phyloP scores from a whole-genome alignment of 2,888 invertebrate species.

The Lasius platythorax region DNA sequence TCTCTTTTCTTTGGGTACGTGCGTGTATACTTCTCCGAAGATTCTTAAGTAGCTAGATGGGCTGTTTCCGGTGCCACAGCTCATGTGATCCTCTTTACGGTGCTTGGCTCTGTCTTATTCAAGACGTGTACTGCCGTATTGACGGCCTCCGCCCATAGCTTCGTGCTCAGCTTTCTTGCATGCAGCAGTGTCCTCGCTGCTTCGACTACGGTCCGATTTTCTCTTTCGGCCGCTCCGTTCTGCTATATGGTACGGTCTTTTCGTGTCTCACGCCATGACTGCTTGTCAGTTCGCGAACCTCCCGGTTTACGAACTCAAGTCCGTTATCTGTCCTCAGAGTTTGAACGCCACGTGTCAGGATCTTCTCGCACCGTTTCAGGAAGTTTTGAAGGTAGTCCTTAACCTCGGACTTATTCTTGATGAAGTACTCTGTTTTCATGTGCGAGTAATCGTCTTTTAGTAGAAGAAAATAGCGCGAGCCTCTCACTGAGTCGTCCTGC shows the following conservation, averaged over 20 bases:
- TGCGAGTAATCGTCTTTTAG: not conserved
- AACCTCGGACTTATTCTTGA: not conserved
- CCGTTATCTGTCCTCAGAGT: not conserved
- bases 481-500: too few species aligned
- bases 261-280: constrained; percentile 64
- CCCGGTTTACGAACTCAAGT: not conserved
- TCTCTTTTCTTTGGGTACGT: constrained; percentile 17
- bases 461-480: too few species aligned
- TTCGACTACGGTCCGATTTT: constrained; percentile 60
- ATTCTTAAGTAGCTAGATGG: constrained; percentile 53
- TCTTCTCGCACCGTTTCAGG: not conserved
- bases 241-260: constrained; percentile 57
- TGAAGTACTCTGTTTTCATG: not conserved
- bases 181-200: constrained; percentile 62
- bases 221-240: constrained; percentile 62
- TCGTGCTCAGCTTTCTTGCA: constrained; percentile 57
- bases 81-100: constrained; percentile 56
- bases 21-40: constrained; percentile 63
- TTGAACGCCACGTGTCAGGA: not conserved
- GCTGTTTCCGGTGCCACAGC: constrained; percentile 55
- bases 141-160: constrained; percentile 65
- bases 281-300: too few species aligned
- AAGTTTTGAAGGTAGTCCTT: not conserved
- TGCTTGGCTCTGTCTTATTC: constrained; percentile 61
- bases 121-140: constrained; percentile 58